These are phyloP conservation scores for Hycleus phaleratus DNA, from an alignment of 1,140 invertebrate species.

Conservation along the genomic window DNA sequence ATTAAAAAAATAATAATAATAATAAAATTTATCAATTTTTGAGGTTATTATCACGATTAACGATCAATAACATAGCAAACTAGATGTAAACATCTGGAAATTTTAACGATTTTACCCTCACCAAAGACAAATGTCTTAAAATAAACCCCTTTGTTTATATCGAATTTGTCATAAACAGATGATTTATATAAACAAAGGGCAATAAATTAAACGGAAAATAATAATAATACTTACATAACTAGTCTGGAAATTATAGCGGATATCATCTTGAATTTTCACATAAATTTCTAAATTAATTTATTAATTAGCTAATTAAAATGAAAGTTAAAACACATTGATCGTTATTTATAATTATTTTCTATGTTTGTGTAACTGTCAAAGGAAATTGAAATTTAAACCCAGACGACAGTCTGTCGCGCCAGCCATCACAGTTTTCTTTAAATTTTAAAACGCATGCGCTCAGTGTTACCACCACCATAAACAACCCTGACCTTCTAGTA, in stretches of 20 bases:
- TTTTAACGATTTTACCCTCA: background rate
- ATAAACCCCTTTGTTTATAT: slow-evolving; percentile 11
- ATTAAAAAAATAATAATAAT: no score
- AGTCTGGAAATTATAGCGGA: slow-evolving; percentile 26
- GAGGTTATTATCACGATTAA: background rate
- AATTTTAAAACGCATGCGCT: no score
- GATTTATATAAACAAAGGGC: background rate
- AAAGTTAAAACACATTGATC: background rate
- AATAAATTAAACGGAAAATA: background rate
- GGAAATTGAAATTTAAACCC: slow-evolving; percentile 16
- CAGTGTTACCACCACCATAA: no score
- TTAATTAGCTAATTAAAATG: background rate
- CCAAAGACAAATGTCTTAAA: slow-evolving; percentile 1
- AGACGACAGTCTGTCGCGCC: slow-evolving; percentile 3
- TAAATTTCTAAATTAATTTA: slow-evolving; percentile 2
- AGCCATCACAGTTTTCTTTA: slow-evolving; percentile 17
- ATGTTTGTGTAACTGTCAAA: slow-evolving; percentile 7
- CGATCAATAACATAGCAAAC: background rate
- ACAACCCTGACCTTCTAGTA: no score
- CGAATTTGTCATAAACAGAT: slow-evolving; percentile 7
- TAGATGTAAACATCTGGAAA: background rate
- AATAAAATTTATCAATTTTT: no score
- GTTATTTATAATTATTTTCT: no score
- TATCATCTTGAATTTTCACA: slow-evolving; percentile 18
- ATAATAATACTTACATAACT: slow-evolving; percentile 26